Percentiles rank a stretch among this genome's conserved stretches.
Conservation (phyloP, 1,140 invertebrate species). For the Archegozetes longisetosus region DNA sequence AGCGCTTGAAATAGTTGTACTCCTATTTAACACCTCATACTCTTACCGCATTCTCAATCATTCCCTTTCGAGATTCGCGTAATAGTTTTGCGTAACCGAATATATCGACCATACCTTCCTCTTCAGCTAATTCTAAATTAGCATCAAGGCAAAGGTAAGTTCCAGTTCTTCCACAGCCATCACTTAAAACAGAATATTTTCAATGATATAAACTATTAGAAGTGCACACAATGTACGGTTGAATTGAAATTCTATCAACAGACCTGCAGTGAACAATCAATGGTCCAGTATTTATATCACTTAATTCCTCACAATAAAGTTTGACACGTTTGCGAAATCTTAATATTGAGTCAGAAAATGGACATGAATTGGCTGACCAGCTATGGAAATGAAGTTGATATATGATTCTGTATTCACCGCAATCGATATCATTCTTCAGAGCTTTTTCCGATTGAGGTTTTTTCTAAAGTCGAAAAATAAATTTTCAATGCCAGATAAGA, state of each 20-base stretch:
- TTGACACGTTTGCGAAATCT: slow-evolving; percentile 75
- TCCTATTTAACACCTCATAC: too few relatives aligned
- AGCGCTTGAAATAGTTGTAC: too few relatives aligned
- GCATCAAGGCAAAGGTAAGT: slow-evolving; percentile 89
- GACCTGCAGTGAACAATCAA: slow-evolving; percentile 90
- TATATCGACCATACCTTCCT: slow-evolving; percentile 81
- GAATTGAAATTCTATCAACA: slow-evolving; percentile 9
- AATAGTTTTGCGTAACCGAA: slow-evolving; percentile 87
- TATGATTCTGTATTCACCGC: slow-evolving; percentile 52
- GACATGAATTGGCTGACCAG: slow-evolving; percentile 83
- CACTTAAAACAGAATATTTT: too few relatives aligned
- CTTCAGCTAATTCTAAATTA: slow-evolving; percentile 79
- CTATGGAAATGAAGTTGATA: slow-evolving; percentile 90
- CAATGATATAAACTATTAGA: too few relatives aligned
- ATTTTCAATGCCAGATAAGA: too few relatives aligned
- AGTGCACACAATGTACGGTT: background rate
- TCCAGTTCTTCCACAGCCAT: slow-evolving; percentile 85
- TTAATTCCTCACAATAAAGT: slow-evolving; percentile 26
- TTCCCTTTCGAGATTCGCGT: slow-evolving; percentile 68
- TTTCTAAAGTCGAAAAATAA: too few relatives aligned
- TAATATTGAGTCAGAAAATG: slow-evolving; percentile 70
- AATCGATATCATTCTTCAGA: too few relatives aligned
- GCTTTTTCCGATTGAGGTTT: too few relatives aligned
- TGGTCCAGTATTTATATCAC: slow-evolving; percentile 40
- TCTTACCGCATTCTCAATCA: slow-evolving; percentile 85